A percentile compares a stretch with the other conserved stretches of the same genome.
Evolutionary conservation across 2,113 vertebrate genomes (phyloP).

Genomic region (Myotis brandtii): DNA sequence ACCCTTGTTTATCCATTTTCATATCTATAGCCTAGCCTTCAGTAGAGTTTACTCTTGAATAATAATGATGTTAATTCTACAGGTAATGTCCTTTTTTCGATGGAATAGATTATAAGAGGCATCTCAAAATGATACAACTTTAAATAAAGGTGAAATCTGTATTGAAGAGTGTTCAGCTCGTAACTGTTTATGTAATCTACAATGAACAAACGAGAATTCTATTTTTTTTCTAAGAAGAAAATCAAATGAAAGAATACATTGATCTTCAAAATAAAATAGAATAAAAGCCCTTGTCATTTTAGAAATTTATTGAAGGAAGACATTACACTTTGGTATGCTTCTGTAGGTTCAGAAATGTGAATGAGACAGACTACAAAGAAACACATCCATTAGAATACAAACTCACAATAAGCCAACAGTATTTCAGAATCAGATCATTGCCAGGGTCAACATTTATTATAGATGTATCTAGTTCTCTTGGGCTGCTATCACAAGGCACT

Average conservation of each 20-base stretch:
- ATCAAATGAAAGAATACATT: conserved; percentile 56
- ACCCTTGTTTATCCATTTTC: neutral
- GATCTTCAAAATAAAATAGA: neutral
- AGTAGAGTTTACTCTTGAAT: neutral
- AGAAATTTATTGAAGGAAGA: neutral
- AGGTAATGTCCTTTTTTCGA: neutral
- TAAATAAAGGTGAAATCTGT: neutral
- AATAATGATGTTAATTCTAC: neutral
- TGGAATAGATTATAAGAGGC: neutral
- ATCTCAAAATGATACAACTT: neutral
- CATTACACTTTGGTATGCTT: neutral
- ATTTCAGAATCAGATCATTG: neutral
- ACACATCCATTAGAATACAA: neutral
- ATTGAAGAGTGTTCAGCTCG: neutral
- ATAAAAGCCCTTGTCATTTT: neutral
- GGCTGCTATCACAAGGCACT: neutral
- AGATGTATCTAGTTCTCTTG: neutral
- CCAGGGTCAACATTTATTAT: neutral
- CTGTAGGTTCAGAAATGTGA: conserved; percentile 1
- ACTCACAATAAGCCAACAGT: neutral
- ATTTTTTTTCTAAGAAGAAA: neutral
- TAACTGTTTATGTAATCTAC: neutral
- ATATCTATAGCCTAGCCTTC: neutral
- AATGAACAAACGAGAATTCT: conserved; percentile 11
- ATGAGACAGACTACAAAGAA: neutral